phyloP scores from a whole-genome alignment of 2,888 invertebrate genomes.

The Platycheirus albimanus region DNA sequence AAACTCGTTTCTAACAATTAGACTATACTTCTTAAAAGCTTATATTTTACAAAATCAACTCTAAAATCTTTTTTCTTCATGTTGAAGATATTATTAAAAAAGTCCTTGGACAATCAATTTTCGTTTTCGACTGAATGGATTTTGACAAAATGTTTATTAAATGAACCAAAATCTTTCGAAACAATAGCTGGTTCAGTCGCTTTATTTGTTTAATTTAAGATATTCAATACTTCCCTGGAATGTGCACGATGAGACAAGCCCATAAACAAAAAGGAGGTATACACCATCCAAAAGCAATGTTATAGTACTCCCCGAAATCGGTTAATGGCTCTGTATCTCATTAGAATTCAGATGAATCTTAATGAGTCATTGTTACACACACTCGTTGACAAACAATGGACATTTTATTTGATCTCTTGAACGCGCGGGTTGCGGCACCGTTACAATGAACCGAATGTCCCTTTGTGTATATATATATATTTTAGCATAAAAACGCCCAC shows the following conservation, averaged over 20 bases:
- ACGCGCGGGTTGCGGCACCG: conserved; percentile 51
- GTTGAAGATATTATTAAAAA: too few species aligned
- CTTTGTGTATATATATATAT: neutral
- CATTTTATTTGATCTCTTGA: conserved; percentile 79
- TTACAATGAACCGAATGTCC: conserved; percentile 58
- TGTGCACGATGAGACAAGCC: neutral
- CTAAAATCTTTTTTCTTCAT: too few species aligned
- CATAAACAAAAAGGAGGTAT: conserved; percentile 23
- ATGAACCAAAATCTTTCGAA: too few species aligned
- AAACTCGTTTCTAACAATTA: too few species aligned
- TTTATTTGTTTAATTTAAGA: too few species aligned
- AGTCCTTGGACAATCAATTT: too few species aligned
- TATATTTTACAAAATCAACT: too few species aligned
- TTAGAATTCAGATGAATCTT: conserved; percentile 83
- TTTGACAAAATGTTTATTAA: too few species aligned
- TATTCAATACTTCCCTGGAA: too few species aligned
- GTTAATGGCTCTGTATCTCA: conserved; percentile 80
- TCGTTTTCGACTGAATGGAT: too few species aligned
- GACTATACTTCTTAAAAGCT: too few species aligned
- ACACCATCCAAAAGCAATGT: conserved; percentile 46
- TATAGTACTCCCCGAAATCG: conserved; percentile 35
- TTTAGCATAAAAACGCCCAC: conserved; percentile 20
- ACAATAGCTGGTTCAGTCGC: too few species aligned
- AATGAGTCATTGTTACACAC: conserved; percentile 82
- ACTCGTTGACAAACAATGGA: conserved; percentile 78